phyloP scores from a whole-genome alignment of 2,888 invertebrate species.

The Stratiomys singularior region DNA sequence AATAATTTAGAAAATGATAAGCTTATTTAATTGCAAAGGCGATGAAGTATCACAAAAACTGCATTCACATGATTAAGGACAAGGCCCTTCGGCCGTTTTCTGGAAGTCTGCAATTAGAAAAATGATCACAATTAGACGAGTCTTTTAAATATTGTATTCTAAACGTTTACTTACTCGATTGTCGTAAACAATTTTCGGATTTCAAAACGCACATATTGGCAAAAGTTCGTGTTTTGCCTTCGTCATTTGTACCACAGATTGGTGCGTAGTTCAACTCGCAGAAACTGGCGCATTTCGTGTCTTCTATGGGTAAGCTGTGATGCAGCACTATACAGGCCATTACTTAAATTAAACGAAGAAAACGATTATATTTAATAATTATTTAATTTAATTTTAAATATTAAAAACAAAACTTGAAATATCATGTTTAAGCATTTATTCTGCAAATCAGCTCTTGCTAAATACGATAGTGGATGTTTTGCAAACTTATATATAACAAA shows the following conservation, averaged over 20 bases:
- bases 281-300: conserved; percentile 60
- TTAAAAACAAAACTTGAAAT: no score
- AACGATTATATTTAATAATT: background rate
- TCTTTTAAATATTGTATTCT: background rate
- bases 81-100: conserved; percentile 63
- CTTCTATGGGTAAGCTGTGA: conserved; percentile 59
- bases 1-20: conserved; percentile 40
- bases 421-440: no score
- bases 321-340: conserved; percentile 41
- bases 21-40: conserved; percentile 33
- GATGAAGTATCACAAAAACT: conserved; percentile 40
- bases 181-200: conserved; percentile 63
- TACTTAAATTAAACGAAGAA: conserved; percentile 43
- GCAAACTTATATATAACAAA: no score
- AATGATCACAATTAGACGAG: background rate
- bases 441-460: no score
- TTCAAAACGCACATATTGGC: conserved; percentile 63
- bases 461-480: no score
- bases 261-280: conserved; percentile 51
- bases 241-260: conserved; percentile 64
- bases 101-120: conserved; percentile 59
- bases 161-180: conserved; percentile 56
- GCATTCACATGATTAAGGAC: conserved; percentile 57
- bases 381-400: no score
- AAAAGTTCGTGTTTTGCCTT: conserved; percentile 63